phyloP scores from a whole-genome alignment of 2,113 vertebrate genomes.

The Forbesichthys agassizii region DNA sequence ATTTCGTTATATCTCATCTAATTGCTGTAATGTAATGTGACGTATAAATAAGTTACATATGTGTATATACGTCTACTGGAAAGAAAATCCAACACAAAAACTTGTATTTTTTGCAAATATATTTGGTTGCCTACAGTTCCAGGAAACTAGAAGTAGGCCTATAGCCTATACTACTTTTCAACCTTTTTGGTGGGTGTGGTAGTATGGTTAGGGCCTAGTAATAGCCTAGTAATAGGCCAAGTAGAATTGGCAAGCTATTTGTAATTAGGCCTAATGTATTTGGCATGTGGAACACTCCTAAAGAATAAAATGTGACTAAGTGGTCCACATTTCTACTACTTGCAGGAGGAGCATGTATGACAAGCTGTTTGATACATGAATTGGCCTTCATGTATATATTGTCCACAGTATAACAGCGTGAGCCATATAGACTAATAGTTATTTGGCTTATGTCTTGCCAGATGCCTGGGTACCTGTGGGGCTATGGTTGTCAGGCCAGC shows the following conservation, averaged over 20 bases:
- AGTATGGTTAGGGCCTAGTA: background rate
- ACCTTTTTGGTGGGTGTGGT: background rate
- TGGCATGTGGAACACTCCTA: too few species aligned
- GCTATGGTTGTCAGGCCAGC: slow-evolving; percentile 26
- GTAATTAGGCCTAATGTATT: too few species aligned
- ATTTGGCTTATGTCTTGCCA: slow-evolving; percentile 17
- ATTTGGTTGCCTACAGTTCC: background rate
- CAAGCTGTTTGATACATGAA: background rate
- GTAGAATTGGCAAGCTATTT: background rate
- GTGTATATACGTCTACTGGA: too few species aligned
- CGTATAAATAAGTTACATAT: too few species aligned
- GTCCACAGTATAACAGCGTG: background rate
- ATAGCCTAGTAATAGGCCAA: too few species aligned
- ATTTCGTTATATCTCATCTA: too few species aligned
- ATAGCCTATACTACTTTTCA: background rate
- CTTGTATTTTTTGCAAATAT: background rate
- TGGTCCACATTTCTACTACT: background rate
- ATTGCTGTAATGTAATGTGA: too few species aligned
- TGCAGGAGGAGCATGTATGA: background rate
- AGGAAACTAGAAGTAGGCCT: background rate
- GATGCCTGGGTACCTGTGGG: slow-evolving; percentile 55
- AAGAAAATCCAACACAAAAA: background rate
- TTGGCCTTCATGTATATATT: too few species aligned
- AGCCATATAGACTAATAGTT: background rate
- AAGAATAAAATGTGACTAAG: background rate